Evolutionary conservation across 2,888 invertebrate genomes (phyloP), one percentile per base, ranked within the genome.

Genomic region (Scotopteryx bipunctaria): DNA sequence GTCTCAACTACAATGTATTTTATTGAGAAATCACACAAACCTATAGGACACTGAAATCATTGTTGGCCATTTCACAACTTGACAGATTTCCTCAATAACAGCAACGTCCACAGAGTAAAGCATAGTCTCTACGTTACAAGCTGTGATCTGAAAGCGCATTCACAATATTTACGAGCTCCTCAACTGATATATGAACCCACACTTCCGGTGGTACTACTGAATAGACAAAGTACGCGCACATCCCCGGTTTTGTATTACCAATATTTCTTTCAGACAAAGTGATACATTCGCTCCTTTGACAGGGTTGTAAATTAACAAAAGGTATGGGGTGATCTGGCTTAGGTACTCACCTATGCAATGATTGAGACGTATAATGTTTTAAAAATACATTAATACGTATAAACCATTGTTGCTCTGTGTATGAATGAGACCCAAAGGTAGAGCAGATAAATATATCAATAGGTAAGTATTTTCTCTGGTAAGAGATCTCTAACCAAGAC

Each of bases 161-260:
- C 57, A 57, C 65, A 69, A 75, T 83, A 83, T 86, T 86, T 83
- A 86, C 71, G 75, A 69, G 58, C 73, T 69, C 48, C 71, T 50
- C 71, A 77, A 85, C 75, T 84, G 86, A 86, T 84, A 81, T 83
- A 85, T 79, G 78, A 78, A 77, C 67, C 71, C 67, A 23, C 57
- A 71, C 78, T 83, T 86, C 83, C 84, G 75, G 68, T 70, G 63
- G 63, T 68, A 67, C 37, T 27, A 35, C 36, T 5, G 29, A 25
- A 31, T 36, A 44, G 44, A 63, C 55, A 63, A 58, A 59, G 57
- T 52, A 61, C 23, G 47, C 31, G 46, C 52, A 32, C 25, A 43
- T 37, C 44, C 47, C 27, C 36, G 29, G 51, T 17, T 51, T 49
- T 45, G 45, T 27, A 37, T 35, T 42, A 46, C 37, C 44, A 31